Evolutionary conservation across 1,140 invertebrate species (phyloP).

Genomic region (Mylabris phalerata): DNA sequence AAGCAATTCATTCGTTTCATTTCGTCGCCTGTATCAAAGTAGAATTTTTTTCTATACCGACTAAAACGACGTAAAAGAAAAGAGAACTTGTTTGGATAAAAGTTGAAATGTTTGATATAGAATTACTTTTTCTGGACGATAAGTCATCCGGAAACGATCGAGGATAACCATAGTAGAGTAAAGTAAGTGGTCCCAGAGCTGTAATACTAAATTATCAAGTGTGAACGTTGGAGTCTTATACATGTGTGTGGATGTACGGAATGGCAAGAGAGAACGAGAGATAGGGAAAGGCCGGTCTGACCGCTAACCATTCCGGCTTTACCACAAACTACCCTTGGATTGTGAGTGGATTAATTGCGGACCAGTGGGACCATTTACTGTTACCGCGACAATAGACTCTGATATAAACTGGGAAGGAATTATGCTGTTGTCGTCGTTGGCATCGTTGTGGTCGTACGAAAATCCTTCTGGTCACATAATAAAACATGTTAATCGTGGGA

Average conservation of each 20-base stretch:
- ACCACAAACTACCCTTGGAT: constrained; percentile 29
- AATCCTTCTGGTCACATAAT: constrained; percentile 23
- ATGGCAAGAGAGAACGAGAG: not conserved
- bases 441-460: constrained; percentile 29
- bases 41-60: too few relatives aligned
- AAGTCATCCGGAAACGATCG: too few relatives aligned
- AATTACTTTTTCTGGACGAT: too few relatives aligned
- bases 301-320: constrained; percentile 26
- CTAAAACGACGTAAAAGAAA: too few relatives aligned
- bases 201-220: too few relatives aligned
- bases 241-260: constrained; percentile 10
- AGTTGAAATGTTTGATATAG: too few relatives aligned
- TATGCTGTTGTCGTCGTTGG: constrained; percentile 23
- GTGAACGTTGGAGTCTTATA: too few relatives aligned
- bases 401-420: constrained; percentile 33
- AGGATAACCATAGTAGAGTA: too few relatives aligned
- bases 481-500: too few relatives aligned
- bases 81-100: too few relatives aligned
- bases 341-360: constrained; percentile 35
- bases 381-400: constrained; percentile 31
- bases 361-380: constrained; percentile 31
- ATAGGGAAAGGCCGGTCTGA: constrained; percentile 18
- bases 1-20: not conserved
- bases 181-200: too few relatives aligned
- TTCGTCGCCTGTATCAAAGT: too few relatives aligned